These are phyloP conservation scores for Bergia puertoricense DNA, from an alignment of 92 coral and sea anemone species.

Conservation along the genomic window DNA sequence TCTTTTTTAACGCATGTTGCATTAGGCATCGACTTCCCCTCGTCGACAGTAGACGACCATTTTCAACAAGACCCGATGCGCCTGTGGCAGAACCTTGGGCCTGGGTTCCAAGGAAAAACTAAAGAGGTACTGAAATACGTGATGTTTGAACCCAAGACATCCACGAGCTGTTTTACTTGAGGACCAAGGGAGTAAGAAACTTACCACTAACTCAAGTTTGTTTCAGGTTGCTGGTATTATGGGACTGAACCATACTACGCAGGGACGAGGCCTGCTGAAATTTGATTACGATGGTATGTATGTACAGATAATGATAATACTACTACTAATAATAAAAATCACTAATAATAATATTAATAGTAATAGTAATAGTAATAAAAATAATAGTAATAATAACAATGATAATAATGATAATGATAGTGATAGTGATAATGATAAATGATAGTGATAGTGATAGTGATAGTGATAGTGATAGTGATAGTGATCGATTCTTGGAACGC, in stretches of 20 bases:
- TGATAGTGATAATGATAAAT: too few relatives aligned
- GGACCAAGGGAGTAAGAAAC: too few relatives aligned
- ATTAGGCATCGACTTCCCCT: constrained; percentile 82
- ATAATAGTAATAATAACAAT: too few relatives aligned
- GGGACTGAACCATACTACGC: constrained; percentile 80
- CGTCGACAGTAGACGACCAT: constrained; percentile 81
- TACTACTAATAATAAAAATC: too few relatives aligned
- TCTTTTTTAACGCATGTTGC: background rate
- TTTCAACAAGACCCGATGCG: constrained; percentile 78
- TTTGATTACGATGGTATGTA: constrained; percentile 86
- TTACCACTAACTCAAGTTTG: background rate
- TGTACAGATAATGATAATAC: too few relatives aligned
- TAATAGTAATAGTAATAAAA: too few relatives aligned
- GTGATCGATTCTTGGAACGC: too few relatives aligned
- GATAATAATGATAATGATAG: too few relatives aligned
- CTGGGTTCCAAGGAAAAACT: constrained; percentile 74
- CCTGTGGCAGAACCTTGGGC: constrained; percentile 87
- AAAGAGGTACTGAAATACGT: constrained; percentile 65
- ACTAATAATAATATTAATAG: too few relatives aligned
- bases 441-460: too few relatives aligned
- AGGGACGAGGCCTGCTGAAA: constrained; percentile 85
- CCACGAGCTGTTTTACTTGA: background rate
- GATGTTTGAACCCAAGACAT: background rate
- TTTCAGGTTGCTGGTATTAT: constrained; percentile 70
- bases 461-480: too few relatives aligned